Evolutionary conservation across 2,113 vertebrate species (phyloP).

Genomic region (Gallinago media): DNA sequence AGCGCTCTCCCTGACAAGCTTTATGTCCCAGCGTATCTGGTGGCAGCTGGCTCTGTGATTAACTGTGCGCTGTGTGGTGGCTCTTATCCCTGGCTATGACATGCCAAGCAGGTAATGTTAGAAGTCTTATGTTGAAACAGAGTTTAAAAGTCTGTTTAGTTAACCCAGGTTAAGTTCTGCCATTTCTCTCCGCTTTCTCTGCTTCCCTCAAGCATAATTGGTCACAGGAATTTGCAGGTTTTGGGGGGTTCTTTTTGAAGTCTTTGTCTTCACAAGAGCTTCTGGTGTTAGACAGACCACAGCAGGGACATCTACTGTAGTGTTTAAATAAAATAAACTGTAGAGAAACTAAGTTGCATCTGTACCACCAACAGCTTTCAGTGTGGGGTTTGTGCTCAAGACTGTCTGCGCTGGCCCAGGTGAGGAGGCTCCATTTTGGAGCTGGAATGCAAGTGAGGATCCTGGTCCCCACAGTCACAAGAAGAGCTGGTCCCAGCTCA

Average conservation of each 20-base stretch:
- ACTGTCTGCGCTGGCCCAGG: neutral
- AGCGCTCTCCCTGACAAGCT: neutral
- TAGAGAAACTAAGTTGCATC: neutral
- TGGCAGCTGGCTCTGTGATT: slow-evolving; percentile 30
- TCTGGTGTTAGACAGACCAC: neutral
- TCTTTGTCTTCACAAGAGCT: neutral
- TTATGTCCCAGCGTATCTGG: neutral
- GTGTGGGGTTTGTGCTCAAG: neutral
- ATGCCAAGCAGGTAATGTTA: slow-evolving; percentile 40
- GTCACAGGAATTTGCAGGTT: neutral
- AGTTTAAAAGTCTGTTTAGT: slow-evolving; percentile 40
- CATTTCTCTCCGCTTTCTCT: neutral
- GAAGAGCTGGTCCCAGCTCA: neutral
- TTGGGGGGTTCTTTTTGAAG: neutral
- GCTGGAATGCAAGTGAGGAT: no score
- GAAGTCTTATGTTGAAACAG: slow-evolving; percentile 34
- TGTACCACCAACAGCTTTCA: neutral
- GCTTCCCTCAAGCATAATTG: neutral
- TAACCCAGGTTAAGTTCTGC: slow-evolving; percentile 55
- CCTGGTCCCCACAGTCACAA: neutral
- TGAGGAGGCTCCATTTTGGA: neutral
- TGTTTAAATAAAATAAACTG: neutral
- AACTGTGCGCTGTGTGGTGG: neutral
- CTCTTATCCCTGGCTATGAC: neutral
- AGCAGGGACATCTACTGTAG: neutral